Evolutionary conservation across 2,888 invertebrate genomes (phyloP), one percentile per base, ranked within the genome.

Genomic region (Erannis defoliaria): DNA sequence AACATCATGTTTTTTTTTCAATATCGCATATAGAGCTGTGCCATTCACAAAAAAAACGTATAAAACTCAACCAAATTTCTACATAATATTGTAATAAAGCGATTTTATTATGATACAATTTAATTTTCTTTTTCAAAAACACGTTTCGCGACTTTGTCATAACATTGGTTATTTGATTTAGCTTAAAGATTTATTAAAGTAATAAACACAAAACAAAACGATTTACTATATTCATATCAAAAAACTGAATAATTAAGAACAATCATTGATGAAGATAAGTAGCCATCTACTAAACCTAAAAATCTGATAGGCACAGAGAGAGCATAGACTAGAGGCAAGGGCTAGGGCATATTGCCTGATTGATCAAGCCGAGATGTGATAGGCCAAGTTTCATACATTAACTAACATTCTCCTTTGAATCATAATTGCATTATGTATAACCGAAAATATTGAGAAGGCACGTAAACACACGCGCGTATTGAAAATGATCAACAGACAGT

Each of bases 11-110:
- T 42, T 12, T 35, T 38, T 38, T 42, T n/a, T 2, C 19, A 8
- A n/a, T 9, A 18, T 12, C 8, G 45, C 9, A 40, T 40, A 33
- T 33, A 53, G 56, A 53, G 51, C 56, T 40, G 43, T 19, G 16
- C 51, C 77, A 79, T 57, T 57, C 18, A 53, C 42, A 57, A 81
- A 78, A 81, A 78, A 78, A 85, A 84, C 83, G 78, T 74, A 62
- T 26, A 53, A 55, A 78, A 84, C 84, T 71, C 72, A 73, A 86
- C 84, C 73, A 63, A 81, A 82, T 80, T 81, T 80, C 80, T 82
- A 84, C 77, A 77, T 71, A 79, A 74, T 77, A 80, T 74, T 40
- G 72, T 71, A 75, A 78, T 80, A 74, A 88, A 89, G 89, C 88
- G 77, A 83, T 80, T 76, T n/a, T 42, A 68, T 76, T 66, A 69